Conservation (phyloP, 1,140 invertebrate species). For the Stegodyphus dumicola region DNA sequence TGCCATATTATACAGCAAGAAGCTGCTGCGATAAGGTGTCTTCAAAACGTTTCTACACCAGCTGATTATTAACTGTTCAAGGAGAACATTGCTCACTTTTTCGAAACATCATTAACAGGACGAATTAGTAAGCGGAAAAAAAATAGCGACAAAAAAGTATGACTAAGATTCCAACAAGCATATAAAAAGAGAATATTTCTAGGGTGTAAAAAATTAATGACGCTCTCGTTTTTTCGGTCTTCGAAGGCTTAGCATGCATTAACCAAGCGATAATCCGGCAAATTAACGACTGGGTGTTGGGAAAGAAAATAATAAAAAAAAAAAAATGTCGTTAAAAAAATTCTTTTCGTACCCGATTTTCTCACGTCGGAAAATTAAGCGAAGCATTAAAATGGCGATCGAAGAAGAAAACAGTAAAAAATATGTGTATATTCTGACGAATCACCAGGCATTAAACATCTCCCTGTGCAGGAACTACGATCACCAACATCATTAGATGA, state of each 20-base stretch:
- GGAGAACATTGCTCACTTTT: background rate
- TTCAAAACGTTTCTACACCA: slow-evolving; percentile 11
- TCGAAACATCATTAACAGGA: slow-evolving; percentile 30
- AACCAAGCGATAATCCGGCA: slow-evolving; percentile 43
- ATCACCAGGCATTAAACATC: no score
- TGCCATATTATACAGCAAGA: no score
- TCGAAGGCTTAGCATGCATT: background rate
- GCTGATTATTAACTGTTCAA: slow-evolving; percentile 16
- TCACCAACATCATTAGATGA: no score
- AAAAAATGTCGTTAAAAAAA: background rate
- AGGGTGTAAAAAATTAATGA: slow-evolving; percentile 34
- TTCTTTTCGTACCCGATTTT: slow-evolving; percentile 11
- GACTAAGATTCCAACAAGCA: no score
- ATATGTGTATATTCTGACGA: no score
- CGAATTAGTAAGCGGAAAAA: background rate
- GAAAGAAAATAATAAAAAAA: background rate
- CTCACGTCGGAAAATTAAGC: slow-evolving; percentile 37
- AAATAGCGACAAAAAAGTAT: background rate
- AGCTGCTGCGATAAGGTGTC: no score
- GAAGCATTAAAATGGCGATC: slow-evolving; percentile 20
- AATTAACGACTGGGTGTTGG: slow-evolving; percentile 21
- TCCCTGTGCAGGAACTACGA: no score
- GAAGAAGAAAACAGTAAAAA: background rate
- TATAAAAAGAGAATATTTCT: background rate
- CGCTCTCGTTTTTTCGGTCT: slow-evolving; percentile 1